Base-by-base conservation (phyloP, 2,888 invertebrate species). In the Disparrhopalites patrizii region DNA sequence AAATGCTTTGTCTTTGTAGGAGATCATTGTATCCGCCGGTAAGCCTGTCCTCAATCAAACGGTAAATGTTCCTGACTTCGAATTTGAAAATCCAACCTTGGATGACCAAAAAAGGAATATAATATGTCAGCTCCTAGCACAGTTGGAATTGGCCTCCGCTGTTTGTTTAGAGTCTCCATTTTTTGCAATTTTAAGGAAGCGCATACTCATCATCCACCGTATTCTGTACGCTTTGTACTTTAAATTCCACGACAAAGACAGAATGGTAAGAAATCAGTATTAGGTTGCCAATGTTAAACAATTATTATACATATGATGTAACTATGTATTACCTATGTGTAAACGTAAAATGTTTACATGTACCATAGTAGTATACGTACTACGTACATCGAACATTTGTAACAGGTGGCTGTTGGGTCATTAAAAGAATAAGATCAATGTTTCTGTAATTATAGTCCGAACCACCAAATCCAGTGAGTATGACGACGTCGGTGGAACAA, bases 151-250 rank as follows among this genome's bases (percentile, higher is more conserved):
- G 33, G 84, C 84, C 10, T 81, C 82, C 72, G 81, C 81, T 65
- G 82, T 84, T 25, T 83, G 83, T 71, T 80, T 82, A 18, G 83
- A 83, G 33, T 83, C 84, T 1, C 82, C 83, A n/a, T 85, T 85
- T 78, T 81, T 84, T 50, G 77, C 80, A 58, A 79, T 83, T 56
- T 77, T 85, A 23, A 81, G 82, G 73, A 83, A 84, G 76, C 77
- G 85, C 62, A 79, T 85, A 66, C 78, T 83, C 15, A 81, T 85
- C 54, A 77, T 85, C 40, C 83, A 83, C 75, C 77, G 85, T 63
- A 83, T 85, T 62, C 83, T 83, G 74, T 80, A 83, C 77, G 85
- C 85, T 2, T 77, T 85, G 13, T 79, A 82, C 51, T 79, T 78
- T 65, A 83, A 82, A 74, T 84, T 83, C 76, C 84, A 85, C 76